Evolutionary conservation across 2,888 invertebrate species (phyloP).

Genomic region (Heliconius ethilla): DNA sequence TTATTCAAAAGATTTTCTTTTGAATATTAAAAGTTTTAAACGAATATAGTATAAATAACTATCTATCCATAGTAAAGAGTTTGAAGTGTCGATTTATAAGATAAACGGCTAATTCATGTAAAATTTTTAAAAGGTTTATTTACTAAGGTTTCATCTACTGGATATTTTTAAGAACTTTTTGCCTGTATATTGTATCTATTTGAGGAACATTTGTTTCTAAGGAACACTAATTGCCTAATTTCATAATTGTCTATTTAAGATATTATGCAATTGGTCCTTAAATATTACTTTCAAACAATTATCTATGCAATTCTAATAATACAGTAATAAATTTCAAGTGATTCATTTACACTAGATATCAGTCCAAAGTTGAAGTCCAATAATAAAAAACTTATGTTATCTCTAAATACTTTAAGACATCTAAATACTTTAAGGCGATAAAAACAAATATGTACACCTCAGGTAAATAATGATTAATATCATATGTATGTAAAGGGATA

Average conservation of each 20-base stretch:
- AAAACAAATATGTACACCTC: background rate
- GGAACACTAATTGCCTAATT: too few species aligned
- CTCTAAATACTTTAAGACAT: background rate
- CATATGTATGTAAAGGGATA: background rate
- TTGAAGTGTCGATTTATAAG: too few species aligned
- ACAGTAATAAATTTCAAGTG: slow-evolving; percentile 1
- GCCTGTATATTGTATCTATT: too few species aligned
- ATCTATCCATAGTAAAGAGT: too few species aligned
- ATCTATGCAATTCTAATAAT: background rate
- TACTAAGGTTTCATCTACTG: background rate
- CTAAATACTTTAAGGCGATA: background rate
- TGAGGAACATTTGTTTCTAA: too few species aligned
- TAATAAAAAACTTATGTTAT: slow-evolving; percentile 1
- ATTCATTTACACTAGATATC: background rate
- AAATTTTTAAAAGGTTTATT: too few species aligned
- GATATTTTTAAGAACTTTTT: background rate
- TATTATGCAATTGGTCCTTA: background rate
- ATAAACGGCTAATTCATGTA: too few species aligned
- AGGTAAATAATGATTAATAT: background rate
- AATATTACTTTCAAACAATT: background rate
- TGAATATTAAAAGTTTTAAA: background rate
- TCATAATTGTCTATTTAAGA: background rate
- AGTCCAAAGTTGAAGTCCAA: background rate
- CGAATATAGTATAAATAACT: too few species aligned
- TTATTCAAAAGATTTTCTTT: background rate